phyloP scores from a whole-genome alignment of 2,888 invertebrate species.

The Zhuqinia jingwanae region DNA sequence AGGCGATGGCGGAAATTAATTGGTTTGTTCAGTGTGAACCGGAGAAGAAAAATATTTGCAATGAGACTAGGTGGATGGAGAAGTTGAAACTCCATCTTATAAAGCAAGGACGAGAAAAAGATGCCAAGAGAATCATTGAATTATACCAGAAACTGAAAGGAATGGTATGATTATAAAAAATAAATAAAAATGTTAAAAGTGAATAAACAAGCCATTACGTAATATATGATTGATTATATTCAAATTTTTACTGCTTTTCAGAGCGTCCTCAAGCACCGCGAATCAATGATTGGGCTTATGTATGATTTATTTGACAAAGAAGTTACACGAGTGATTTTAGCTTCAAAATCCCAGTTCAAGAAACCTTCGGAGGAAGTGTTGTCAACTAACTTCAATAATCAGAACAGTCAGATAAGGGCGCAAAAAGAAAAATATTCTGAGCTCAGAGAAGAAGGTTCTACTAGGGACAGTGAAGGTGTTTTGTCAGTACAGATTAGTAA shows the following conservation, averaged over 20 bases:
- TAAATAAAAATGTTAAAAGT: neutral
- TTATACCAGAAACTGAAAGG: constrained; percentile 81
- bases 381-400: neutral
- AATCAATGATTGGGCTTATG: constrained; percentile 84
- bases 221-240: neutral
- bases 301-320: constrained; percentile 77
- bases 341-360: neutral
- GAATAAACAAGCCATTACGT: too few relatives aligned
- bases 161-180: constrained; percentile 79
- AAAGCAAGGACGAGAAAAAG: constrained; percentile 80
- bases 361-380: neutral
- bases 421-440: neutral
- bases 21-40: constrained; percentile 37
- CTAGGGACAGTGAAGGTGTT: neutral
- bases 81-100: constrained; percentile 79
- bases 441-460: neutral
- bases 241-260: constrained; percentile 79
- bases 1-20: constrained; percentile 52
- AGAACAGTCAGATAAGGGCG: neutral
- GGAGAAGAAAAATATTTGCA: constrained; percentile 52
- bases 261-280: constrained; percentile 85
- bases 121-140: constrained; percentile 81
- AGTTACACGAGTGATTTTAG: constrained; percentile 55
- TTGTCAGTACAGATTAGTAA: constrained; percentile 20
- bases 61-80: constrained; percentile 79